Base-by-base conservation (phyloP, 2,888 invertebrate species). In the Trichopoda pennipes region DNA sequence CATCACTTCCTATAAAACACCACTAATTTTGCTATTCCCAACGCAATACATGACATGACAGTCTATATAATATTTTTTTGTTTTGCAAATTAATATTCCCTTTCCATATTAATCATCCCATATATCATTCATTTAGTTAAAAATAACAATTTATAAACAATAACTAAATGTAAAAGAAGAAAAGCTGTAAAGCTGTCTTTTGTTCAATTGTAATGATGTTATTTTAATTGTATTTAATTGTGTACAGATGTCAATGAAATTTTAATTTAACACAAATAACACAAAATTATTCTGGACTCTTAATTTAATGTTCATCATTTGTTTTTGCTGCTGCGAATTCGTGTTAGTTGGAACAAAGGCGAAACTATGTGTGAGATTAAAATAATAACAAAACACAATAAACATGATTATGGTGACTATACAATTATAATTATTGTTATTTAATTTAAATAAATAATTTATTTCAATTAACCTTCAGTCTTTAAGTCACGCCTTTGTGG, bases 241-340 rank as follows among this genome's bases (percentile, higher is more conserved):
- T 63, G 61, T 75, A 56, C 82, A 82, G 79, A 82, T 79, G 82
- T 82, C 82, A 82, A 75, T 79, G 70, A 53, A 82, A 79, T 75
- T 79, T 75, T 70, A 70, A 79, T 82, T 74, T 74, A 61, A 81
- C 77, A 64, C n/a, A 69, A 81, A 70, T 74, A 78, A 53, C 55
- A 64, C 42, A 58, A 58, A 42, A 44, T 53, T 38, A 53, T 9
- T 32, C 19, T 76, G 23, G 38, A 64, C 53, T 14, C 51, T 19
- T 47, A 49, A 42, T 38, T 2, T 17, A 51, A 61, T 7, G 28
- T 32, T 60, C 61, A 23, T 53, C 66, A 61, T 44, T 66, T 69
- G 7, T 68, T 69, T 32, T 73, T 63, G 44, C 55, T 63, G 44
- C 55, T 23, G 10, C 12, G 23, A 21, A 51, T 49, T 38, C 38